These are phyloP conservation scores for Chelmon rostratus DNA, from an alignment of 2,797 vertebrate genomes.

Conservation along the genomic window DNA sequence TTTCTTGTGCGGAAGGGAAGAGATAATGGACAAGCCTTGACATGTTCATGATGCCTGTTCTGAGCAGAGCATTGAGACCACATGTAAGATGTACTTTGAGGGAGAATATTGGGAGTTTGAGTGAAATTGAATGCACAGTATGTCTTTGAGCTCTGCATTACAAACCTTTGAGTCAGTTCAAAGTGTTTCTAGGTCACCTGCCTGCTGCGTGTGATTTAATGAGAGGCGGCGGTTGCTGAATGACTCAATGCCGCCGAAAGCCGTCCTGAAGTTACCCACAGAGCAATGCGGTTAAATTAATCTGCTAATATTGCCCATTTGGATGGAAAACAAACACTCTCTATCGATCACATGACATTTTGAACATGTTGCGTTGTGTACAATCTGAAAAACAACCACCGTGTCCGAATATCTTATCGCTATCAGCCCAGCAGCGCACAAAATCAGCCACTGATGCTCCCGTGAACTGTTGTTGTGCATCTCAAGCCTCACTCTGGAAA, in stretches of 20 bases:
- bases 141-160: not conserved
- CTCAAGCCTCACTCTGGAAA: not conserved
- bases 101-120: not conserved
- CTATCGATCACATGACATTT: not conserved
- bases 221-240: not conserved
- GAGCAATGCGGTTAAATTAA: not conserved
- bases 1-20: rapidly evolving
- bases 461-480: slow-evolving; percentile 24
- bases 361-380: too few relatives aligned
- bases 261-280: not conserved
- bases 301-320: not conserved
- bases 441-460: not conserved
- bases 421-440: slow-evolving; percentile 8
- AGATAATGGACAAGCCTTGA: slow-evolving; percentile 8
- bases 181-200: not conserved
- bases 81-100: not conserved
- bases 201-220: not conserved
- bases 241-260: too few relatives aligned
- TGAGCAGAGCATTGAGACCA: not conserved
- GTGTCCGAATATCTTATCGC: slow-evolving; percentile 45
- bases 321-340: not conserved
- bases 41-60: slow-evolving; percentile 13
- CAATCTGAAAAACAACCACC: slow-evolving; percentile 28
- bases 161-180: not conserved
- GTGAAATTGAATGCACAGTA: not conserved